Evolutionary conservation across 53 echinoderm and acorn worm genomes (phyloP), one percentile per base, ranked within the genome.

Genomic region (Luidia sarsii): DNA sequence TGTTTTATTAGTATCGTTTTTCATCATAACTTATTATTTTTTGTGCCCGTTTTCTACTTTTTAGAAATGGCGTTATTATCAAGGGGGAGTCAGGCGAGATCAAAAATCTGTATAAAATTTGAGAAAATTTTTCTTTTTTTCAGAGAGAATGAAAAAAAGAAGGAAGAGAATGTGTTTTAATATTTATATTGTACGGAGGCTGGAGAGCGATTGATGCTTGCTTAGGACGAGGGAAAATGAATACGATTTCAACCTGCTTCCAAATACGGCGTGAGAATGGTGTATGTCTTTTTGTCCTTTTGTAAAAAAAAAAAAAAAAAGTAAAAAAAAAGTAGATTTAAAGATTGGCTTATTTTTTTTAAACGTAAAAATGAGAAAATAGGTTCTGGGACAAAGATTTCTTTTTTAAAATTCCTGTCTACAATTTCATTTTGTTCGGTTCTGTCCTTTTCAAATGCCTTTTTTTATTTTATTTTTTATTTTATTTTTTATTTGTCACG

Each of bases 71-170:
- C 25, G 4, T 29, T 27, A 29, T 4, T 51, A 16, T 18, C 13
- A 56, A 54, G 11, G 38, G 56, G 72, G 56, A 13, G 36, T 56
- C 72, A 33, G 72, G 24, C 41, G 32, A 74, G 57, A 55, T 36
- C 46, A 60, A 77, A 55, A 77, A 77, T 61, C 61, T 77, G 77
- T 77, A 77, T 77, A 61, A 61, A 77, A 25, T 77, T 77, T 77
- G 60, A 60, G 33, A 61, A n/a, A 67, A 39, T 25, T 57, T 77
- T 35, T 68, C 36, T 77, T 35, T n/a, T n/a, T n/a, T n/a, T n/a
- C n/a, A n/a, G n/a, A n/a, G n/a, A n/a, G n/a, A n/a, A n/a, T n/a
- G n/a, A n/a, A n/a, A n/a, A n/a, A n/a, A n/a, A n/a, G n/a, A n/a
- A n/a, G n/a, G n/a, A 48, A 77, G 48, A 77, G 77, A 61, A 21